Base-by-base conservation (phyloP, 2,888 invertebrate genomes). In the Altica lythri region DNA sequence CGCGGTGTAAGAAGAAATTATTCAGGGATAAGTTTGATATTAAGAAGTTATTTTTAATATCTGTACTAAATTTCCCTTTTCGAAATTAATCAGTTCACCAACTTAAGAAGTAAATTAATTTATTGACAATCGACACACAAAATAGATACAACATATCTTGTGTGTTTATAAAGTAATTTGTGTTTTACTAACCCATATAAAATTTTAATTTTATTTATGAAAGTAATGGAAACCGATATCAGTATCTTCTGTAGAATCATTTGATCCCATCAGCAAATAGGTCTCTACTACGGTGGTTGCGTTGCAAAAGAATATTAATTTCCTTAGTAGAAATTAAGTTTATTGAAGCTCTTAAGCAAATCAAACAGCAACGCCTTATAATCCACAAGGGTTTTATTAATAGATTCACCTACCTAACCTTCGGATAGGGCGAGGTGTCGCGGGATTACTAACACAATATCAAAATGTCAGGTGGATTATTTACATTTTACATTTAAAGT, bases 281-380 rank as follows among this genome's bases (percentile, higher is more conserved):
- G 68, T 67, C 66, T 27, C 27, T 27, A 27, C 16, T 6, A 18
- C 19, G 34, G 51, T 30, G 29, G 37, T 45, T 38, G 27, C 29
- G 48, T 67, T 57, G 57, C 57, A 62, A 55, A n/a, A 62, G 64
- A 63, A 65, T 72, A 72, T 74, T 74, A 75, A 75, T 75, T 75
- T 75, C 74, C 74, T 74, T 73, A 70, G 67, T 69, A 69, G 68
- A 66, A 69, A 72, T 72, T 72, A 74, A 74, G 72, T 72, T 69
- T 71, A 72, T 73, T 72, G 71, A 67, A 67, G 72, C 73, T 75
- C 74, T 74, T 74, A 75, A 68, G 72, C 69, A 75, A 74, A 75
- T 75, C 73, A 72, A 74, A 68, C 68, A 64, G 61, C 69, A 67
- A 72, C 74, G 73, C 71, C 69, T 69, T 66, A 54, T 59, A 63